Base-by-base conservation (phyloP, 2,113 vertebrate species). In the Athene noctua region DNA sequence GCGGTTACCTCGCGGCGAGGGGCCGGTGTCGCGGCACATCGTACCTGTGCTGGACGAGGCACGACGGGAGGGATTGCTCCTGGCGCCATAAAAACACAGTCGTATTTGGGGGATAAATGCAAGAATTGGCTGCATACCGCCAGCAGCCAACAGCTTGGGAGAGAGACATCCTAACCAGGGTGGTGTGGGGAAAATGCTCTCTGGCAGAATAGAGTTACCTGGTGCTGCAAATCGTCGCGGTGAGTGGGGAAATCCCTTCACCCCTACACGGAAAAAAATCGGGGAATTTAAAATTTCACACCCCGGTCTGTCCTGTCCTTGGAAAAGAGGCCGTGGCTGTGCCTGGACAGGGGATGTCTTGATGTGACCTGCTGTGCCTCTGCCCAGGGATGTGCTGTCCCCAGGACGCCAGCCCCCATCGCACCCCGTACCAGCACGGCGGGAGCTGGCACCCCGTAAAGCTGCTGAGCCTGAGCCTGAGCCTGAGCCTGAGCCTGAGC, bases 351-450 rank as follows among this genome's bases (percentile, higher is more conserved):
- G 51, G 63, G 79, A 16, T 59, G 19, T 19, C 49, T 49, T 11
- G 7, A 8, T 38, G 59, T 5, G 70, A 19, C 55, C 36, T 11
- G 38, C 49, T 2, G 2, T 51, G 52, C 66, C n/a, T 59, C 47
- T 47, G 79, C 55, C 42, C 55, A 6, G 36, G 14, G 47, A 23
- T 40, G 29, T 13, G 7, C 22, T 36, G 68, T 68, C 49, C n/a
- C 77, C 0, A 2, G 59, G 59, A 42, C 6, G 0, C 19, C 2
- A 2, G 21, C 17, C 52, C 49, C 68, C 26, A 6, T 36, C 52
- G 2, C 46, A 3, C 12, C 52, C 38, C 1, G 1, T 2, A 2
- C 68, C 4, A 1, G 47, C 66, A 6, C 2, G 15, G 40, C 80
- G 49, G 67, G 61, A 40, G 46, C 59, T 7, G 2, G 61, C 40